Conservation (phyloP, 92 coral and sea anemone species). For the Porites cylindrica region DNA sequence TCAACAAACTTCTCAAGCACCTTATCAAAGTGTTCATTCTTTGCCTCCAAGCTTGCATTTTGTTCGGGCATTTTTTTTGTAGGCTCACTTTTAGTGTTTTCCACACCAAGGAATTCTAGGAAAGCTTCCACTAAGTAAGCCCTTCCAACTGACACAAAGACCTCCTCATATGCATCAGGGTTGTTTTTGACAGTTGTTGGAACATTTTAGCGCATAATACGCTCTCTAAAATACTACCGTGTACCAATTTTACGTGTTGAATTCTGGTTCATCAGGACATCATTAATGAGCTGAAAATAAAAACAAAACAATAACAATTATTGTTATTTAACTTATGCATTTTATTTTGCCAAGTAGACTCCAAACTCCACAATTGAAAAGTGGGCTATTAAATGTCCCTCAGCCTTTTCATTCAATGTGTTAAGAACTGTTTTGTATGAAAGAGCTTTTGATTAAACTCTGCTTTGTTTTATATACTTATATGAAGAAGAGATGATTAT, state of each 20-base stretch:
- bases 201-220: too few species aligned
- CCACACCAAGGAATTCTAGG: conserved; percentile 45
- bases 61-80: conserved; percentile 9
- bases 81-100: background rate
- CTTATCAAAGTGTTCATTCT: conserved; percentile 41
- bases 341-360: too few species aligned
- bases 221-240: too few species aligned
- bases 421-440: conserved; percentile 20
- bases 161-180: conserved; percentile 35
- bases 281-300: conserved; percentile 18
- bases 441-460: background rate
- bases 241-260: too few species aligned
- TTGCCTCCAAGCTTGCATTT: conserved; percentile 8
- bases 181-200: too few species aligned
- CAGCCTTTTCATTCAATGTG: background rate
- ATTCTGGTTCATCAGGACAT: background rate
- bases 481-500: too few species aligned
- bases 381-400: too few species aligned
- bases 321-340: too few species aligned
- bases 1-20: conserved; percentile 34
- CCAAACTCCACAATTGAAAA: too few species aligned
- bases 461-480: too few species aligned
- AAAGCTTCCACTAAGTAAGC: conserved; percentile 37
- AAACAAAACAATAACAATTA: too few species aligned
- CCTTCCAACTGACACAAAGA: conserved; percentile 31